Evolutionary conservation across 2,113 vertebrate genomes (phyloP).

Genomic region (Phodopus roborovskii): DNA sequence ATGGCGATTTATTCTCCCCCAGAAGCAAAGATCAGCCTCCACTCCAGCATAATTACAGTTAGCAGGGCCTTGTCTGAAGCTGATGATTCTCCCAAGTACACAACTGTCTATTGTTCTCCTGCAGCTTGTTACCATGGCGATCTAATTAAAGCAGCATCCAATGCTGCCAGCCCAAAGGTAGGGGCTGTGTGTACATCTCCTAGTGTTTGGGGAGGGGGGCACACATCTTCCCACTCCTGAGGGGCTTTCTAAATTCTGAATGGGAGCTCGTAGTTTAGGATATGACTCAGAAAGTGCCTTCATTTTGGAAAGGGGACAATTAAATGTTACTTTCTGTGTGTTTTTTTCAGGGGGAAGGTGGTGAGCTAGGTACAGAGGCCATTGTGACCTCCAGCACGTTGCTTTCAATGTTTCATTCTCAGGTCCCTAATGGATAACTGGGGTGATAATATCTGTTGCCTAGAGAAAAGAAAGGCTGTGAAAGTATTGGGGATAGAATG

Average conservation of each 20-base stretch:
- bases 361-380: background rate
- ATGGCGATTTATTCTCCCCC: slow-evolving; percentile 6
- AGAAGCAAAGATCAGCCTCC: slow-evolving; percentile 50
- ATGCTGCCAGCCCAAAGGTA: slow-evolving; percentile 68
- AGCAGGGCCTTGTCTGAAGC: slow-evolving; percentile 61
- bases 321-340: background rate
- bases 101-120: slow-evolving; percentile 81
- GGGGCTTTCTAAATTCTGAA: slow-evolving; percentile 46
- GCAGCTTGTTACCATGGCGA: slow-evolving; percentile 79
- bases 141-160: slow-evolving; percentile 78
- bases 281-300: slow-evolving; percentile 32
- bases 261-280: background rate
- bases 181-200: background rate
- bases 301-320: background rate
- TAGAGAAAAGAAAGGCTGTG: background rate
- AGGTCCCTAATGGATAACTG: background rate
- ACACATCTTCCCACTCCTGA: background rate
- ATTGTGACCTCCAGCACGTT: background rate
- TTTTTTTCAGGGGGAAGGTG: background rate
- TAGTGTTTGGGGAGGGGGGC: background rate
- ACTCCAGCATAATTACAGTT: slow-evolving; percentile 66
- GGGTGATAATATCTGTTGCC: background rate
- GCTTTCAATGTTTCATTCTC: background rate
- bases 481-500: background rate
- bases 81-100: slow-evolving; percentile 72